These are phyloP conservation scores for Pachyuromys duprasi DNA, from an alignment of 2,797 vertebrate genomes.

Conservation along the genomic window DNA sequence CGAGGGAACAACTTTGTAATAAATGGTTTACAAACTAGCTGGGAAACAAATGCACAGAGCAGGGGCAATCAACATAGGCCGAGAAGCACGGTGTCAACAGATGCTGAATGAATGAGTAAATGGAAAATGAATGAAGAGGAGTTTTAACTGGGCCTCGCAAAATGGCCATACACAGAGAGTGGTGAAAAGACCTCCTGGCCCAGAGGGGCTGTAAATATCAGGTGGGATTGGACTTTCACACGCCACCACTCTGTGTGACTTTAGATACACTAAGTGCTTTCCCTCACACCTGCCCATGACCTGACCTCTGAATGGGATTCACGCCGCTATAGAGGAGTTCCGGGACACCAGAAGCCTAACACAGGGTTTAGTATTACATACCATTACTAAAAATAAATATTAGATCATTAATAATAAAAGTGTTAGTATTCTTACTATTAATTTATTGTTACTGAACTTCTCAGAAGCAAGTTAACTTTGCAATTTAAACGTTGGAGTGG, in stretches of 20 bases:
- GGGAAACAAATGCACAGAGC: neutral
- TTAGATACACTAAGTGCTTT: neutral
- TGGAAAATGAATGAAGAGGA: neutral
- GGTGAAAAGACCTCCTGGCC: neutral
- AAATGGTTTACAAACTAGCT: slow-evolving; percentile 14
- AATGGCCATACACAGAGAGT: neutral
- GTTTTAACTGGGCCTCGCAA: neutral
- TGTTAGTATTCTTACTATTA: neutral
- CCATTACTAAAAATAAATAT: neutral
- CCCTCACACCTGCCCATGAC: neutral
- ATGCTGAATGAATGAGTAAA: neutral
- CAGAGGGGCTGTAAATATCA: neutral
- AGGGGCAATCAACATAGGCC: neutral
- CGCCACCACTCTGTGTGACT: neutral
- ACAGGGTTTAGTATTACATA: neutral
- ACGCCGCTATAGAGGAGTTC: neutral
- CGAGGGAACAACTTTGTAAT: neutral
- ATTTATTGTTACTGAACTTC: neutral
- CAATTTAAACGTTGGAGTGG: neutral
- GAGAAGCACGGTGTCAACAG: neutral
- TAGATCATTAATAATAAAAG: neutral
- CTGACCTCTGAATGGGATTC: neutral
- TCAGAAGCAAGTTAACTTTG: neutral
- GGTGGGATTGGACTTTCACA: neutral
- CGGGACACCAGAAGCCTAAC: neutral